Base-by-base conservation (phyloP, 2,888 invertebrate species). In the Drosophila monieri region DNA sequence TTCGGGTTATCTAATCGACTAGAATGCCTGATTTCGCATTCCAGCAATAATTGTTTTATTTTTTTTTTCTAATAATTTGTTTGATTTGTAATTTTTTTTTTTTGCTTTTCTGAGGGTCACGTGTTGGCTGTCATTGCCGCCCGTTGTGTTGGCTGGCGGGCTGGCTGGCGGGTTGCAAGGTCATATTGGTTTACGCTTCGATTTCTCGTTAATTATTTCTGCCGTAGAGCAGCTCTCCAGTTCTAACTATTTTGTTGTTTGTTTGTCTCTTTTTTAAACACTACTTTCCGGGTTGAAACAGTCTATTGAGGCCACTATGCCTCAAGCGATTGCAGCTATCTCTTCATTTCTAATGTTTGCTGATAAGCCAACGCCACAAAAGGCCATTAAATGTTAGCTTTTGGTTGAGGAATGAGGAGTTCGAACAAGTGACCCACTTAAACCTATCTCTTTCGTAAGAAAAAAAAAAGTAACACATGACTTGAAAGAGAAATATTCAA, bases 161-260 rank as follows among this genome's bases (percentile, higher is more conserved):
- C 54, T 67, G 61, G 55, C 12, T 75, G 71, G 74, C 71, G 21
- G 21, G 21, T 5, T 23, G 4, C 68, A 81, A 85, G 81, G 81
- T 81, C 75, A 69, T 73, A 79, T 77, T 64, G 68, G 79, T 81
- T 81, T 74, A 77, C 81, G 79, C 85, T 81, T 80, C 84, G 81
- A 84, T 84, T 81, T 78, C 69, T 67, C 67, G 73, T 76, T 79
- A 80, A 80, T 77, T 80, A 78, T 60, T 66, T 70, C 54, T 68
- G 51, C 23, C 35, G 14, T 6, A 30, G 49, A 27, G 48, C 60
- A n/a, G 52, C 37, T n/a, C 35, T 2, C 21, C 57, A 60, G 27
- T 48, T 25, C 12, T 35, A 47, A 41, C 1, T 4, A 6, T 32
- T 39, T 52, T 58, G 15, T 4, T 43, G 48, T 55, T 39, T 65